Base-by-base conservation (phyloP, 2,113 vertebrate species). In the Catharus bicknelli region DNA sequence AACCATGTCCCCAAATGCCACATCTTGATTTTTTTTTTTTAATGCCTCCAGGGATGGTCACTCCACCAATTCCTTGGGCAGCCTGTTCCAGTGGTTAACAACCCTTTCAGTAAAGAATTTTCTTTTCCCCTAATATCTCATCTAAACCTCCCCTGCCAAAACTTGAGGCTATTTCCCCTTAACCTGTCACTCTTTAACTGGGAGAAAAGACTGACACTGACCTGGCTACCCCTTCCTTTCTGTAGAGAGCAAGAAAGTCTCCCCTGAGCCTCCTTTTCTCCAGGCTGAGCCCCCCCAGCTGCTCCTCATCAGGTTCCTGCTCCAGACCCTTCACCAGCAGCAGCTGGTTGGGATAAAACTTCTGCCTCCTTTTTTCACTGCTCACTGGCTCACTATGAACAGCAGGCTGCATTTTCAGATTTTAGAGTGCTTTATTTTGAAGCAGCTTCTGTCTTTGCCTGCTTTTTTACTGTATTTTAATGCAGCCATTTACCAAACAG, bases 401-500 rank as follows among this genome's bases (percentile, higher is more conserved):
- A 17, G 47, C 29, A 42, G 70, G 29, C 17, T 42, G 47, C 42
- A 10, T 83, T 94, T 84, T 85, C 72, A 73, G 63, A 40, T 81
- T 58, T 40, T 67, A 84, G 32, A 58, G 73, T 11, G 32, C 32
- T 81, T 55, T 30, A 77, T 77, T 91, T 86, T 81, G 62, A 66
- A 78, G 55, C 58, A 47, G 16, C 74, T 81, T 79, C 77, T 91
- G 53, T 47, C 69, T 87, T 45, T 75, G 27, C 22, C 7, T 51
- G 63, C 1, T 51, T 78, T 94, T 94, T 75, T 47, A 38, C 68
- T 77, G 59, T 95, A 83, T 82, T 86, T 86, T 86, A 91, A 83
- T 87, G 66, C 38, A 73, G 11, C 51, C 80, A 55, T 94, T 95
- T 94, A 58, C 36, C 80, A 59, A 96, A 43, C 93, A 95, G 94